Conservation (phyloP, 2,797 vertebrate genomes). For the Anas acuta region DNA sequence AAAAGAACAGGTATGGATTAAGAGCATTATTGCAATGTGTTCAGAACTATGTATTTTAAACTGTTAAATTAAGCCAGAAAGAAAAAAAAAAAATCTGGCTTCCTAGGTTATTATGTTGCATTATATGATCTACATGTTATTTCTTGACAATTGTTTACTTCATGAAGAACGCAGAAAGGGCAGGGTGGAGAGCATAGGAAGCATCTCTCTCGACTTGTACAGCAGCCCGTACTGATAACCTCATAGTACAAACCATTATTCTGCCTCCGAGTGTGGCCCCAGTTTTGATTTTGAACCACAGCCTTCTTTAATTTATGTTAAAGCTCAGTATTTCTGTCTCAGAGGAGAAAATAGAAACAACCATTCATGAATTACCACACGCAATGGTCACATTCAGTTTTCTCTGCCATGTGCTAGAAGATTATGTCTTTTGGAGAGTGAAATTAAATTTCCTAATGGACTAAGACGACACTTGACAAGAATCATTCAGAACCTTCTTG, state of each 20-base stretch:
- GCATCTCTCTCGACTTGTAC: neutral
- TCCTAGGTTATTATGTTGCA: neutral
- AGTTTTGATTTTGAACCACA: neutral
- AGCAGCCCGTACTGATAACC: neutral
- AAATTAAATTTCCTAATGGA: neutral
- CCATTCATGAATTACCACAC: accelerated
- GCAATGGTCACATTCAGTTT: neutral
- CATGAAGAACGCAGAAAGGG: neutral
- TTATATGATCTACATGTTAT: neutral
- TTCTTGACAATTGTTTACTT: neutral
- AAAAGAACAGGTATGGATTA: neutral
- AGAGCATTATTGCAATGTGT: neutral
- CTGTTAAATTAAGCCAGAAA: neutral
- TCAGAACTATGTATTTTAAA: neutral
- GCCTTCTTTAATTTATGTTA: neutral
- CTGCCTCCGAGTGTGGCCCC: neutral
- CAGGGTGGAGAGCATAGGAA: neutral
- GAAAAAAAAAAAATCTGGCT: neutral
- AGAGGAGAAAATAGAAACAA: neutral
- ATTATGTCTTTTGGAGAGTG: neutral
- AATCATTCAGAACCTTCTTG: neutral
- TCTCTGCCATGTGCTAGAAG: neutral
- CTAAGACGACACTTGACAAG: neutral
- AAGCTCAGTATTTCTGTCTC: neutral
- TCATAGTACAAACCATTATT: neutral